Percentiles rank a stretch among this genome's conserved stretches.
Conservation (phyloP, 2,888 invertebrate genomes). For the Cerceris rybyensis region DNA sequence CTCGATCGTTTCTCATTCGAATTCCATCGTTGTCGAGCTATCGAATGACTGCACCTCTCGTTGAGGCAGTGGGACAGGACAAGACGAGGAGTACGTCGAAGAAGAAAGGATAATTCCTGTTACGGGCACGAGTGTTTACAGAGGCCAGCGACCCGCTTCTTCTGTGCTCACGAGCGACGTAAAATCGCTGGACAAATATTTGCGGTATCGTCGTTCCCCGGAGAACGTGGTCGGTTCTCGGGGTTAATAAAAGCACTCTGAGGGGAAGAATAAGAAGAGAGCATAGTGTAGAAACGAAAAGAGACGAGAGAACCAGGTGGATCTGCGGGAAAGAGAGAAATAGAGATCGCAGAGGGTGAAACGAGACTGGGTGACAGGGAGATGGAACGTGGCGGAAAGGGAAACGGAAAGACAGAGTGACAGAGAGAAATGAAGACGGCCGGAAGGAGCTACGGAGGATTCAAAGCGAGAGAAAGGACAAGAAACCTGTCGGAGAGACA, state of each 20-base stretch:
- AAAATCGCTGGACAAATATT: constrained; percentile 62
- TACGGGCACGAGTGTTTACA: constrained; percentile 36
- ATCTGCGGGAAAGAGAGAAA: constrained; percentile 8
- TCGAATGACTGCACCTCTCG: too few relatives aligned
- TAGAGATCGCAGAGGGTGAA: not conserved
- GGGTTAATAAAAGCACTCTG: constrained; percentile 64
- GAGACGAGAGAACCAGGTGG: constrained; percentile 6
- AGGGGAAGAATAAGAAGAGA: constrained; percentile 13
- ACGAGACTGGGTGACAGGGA: too few relatives aligned
- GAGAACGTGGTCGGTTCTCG: constrained; percentile 42
- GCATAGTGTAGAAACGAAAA: constrained; percentile 5
- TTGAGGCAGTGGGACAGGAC: not conserved
- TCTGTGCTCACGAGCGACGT: constrained; percentile 29
- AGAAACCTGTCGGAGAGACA: too few relatives aligned
- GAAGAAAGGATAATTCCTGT: constrained; percentile 2
- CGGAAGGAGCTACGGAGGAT: constrained; percentile 2
- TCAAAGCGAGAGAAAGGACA: too few relatives aligned
- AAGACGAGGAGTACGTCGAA: not conserved
- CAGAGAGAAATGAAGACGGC: constrained; percentile 10
- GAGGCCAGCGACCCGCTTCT: constrained; percentile 59
- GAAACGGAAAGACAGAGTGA: not conserved
- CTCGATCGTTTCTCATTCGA: too few relatives aligned
- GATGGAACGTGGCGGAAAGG: too few relatives aligned
- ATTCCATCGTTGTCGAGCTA: too few relatives aligned
- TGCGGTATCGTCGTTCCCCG: constrained; percentile 62